Evolutionary conservation across 1,140 invertebrate genomes (phyloP).

Genomic region (Elymnias hypermnestra): DNA sequence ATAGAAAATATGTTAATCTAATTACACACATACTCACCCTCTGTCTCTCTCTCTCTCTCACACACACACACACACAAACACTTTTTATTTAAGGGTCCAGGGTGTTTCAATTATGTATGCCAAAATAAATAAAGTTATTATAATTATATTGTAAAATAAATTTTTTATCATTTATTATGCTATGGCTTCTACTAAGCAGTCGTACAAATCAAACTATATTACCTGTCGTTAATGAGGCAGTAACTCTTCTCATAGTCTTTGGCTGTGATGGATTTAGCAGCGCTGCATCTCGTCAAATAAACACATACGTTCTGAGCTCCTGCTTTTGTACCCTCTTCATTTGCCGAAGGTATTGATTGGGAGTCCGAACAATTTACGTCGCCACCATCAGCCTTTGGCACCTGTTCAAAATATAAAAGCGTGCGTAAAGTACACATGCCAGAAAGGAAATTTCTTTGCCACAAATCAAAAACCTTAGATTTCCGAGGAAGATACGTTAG

Average conservation of each 20-base stretch:
- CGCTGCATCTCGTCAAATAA: conserved; percentile 47
- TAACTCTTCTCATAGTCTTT: conserved; percentile 32
- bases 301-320: conserved; percentile 29
- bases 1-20: no score
- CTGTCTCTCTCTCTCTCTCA: no score
- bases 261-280: conserved; percentile 31
- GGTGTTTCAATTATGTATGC: no score
- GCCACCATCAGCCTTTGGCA: conserved; percentile 20
- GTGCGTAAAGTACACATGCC: no score
- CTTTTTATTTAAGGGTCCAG: no score
- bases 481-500: no score
- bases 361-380: conserved; percentile 28
- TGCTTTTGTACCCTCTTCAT: no score
- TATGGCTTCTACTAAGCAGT: background rate
- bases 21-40: no score
- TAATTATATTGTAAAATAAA: background rate
- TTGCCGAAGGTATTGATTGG: conserved; percentile 18
- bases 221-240: conserved; percentile 43
- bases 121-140: no score
- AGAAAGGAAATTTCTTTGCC: no score
- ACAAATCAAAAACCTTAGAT: no score
- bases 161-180: background rate
- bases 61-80: no score
- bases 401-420: conserved; percentile 19
- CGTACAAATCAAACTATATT: background rate